These are phyloP conservation scores for Rafetus swinhoei DNA, from an alignment of 2,113 vertebrate genomes.

Conservation along the genomic window DNA sequence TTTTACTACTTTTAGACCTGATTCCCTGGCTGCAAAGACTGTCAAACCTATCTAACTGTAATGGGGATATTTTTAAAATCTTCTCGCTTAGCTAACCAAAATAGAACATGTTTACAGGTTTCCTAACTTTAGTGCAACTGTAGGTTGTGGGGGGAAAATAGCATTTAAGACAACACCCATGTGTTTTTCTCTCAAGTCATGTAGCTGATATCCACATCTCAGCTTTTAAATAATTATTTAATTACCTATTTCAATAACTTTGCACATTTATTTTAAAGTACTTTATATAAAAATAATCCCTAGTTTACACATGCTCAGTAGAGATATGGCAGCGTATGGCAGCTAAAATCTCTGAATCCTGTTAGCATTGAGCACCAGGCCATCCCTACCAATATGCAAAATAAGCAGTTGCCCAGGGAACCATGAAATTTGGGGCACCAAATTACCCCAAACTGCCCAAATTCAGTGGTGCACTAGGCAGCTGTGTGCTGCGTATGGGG, in stretches of 20 bases:
- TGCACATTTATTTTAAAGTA: neutral
- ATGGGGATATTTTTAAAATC: neutral
- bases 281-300: neutral
- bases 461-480: too few relatives aligned
- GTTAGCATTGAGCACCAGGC: neutral
- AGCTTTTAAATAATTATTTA: neutral
- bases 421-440: too few relatives aligned
- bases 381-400: too few relatives aligned
- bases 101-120: neutral
- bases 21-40: conserved; percentile 4
- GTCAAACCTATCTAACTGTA: conserved; percentile 4
- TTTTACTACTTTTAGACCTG: neutral
- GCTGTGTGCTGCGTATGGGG: too few relatives aligned
- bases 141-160: neutral
- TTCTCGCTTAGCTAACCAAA: conserved; percentile 6
- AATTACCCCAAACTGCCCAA: too few relatives aligned
- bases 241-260: neutral
- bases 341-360: neutral
- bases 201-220: neutral
- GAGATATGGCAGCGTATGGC: neutral
- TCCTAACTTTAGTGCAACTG: neutral
- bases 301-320: neutral
- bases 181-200: neutral
- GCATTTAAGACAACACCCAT: neutral
- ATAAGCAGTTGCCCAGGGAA: too few relatives aligned